phyloP scores from a whole-genome alignment of 2,113 vertebrate genomes.

The Galemys pyrenaicus region DNA sequence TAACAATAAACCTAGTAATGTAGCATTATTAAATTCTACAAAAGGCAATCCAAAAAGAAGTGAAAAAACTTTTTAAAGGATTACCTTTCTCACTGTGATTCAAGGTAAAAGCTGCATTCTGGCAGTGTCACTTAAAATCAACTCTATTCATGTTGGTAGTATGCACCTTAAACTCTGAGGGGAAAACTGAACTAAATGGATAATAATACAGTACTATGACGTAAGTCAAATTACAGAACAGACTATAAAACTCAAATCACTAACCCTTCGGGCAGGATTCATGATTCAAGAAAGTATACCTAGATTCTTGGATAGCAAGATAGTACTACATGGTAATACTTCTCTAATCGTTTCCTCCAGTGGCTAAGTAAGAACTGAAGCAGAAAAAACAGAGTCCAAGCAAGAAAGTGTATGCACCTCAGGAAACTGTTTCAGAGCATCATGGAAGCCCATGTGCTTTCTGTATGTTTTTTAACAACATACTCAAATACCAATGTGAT shows the following conservation, averaged over 20 bases:
- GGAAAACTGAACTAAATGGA: slow-evolving; percentile 56
- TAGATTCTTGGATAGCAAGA: neutral
- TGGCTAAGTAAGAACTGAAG: neutral
- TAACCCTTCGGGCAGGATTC: slow-evolving; percentile 29
- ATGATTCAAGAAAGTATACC: slow-evolving; percentile 12
- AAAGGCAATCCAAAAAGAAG: slow-evolving; percentile 22
- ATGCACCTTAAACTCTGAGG: neutral
- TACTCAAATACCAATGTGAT: neutral
- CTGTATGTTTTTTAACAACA: neutral
- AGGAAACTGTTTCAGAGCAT: neutral
- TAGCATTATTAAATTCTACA: neutral
- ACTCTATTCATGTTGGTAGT: neutral
- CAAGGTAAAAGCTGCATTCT: slow-evolving; percentile 3
- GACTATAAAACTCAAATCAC: slow-evolving; percentile 56
- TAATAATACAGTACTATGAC: slow-evolving; percentile 34
- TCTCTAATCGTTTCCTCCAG: neutral
- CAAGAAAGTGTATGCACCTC: neutral
- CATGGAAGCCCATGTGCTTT: neutral
- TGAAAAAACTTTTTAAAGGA: neutral
- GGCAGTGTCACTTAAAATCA: neutral
- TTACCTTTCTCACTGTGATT: neutral
- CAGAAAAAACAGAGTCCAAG: neutral
- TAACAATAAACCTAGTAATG: neutral
- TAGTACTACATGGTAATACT: neutral
- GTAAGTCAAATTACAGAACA: slow-evolving; percentile 50